Base-by-base conservation (phyloP, 2,113 vertebrate species). In the Jaculus jaculus region DNA sequence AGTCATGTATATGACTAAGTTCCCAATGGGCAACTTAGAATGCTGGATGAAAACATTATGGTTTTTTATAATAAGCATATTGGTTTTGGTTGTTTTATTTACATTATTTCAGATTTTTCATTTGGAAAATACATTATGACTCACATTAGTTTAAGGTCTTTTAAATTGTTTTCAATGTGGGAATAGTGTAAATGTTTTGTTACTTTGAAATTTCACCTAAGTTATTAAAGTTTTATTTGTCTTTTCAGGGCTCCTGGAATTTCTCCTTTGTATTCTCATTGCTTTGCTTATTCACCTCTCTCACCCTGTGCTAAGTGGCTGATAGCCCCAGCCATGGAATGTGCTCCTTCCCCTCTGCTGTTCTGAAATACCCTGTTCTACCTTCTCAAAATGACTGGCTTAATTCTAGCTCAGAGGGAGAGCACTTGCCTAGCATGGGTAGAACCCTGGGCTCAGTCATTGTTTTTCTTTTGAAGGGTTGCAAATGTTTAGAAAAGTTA, bases 121-220 rank as follows among this genome's bases (percentile, higher is more conserved):
- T 11, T 72, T 90, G 68, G 68, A 17, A 83, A 39, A 75, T 75
- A 68, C 78, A 51, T 51, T 87, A 84, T 75, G 51, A 4, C 11
- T 94, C n/a, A 80, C 16, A 66, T 58, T 84, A 47, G 90, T 34
- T 84, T 66, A 91, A 79, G 30, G 42, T 73, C 28, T 80, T 87
- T 69, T 71, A 26, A 58, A 15, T 1, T 65, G 26, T 63, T 88
- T 88, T 65, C 21, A 61, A 68, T 92, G 5, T 83, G 10, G 3
- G 63, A 63, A 71, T 84, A 73, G 28, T 85, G 37, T 81, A 42
- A 74, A 89, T 6, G 16, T 73, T 23, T 20, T 84, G 51, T 80
- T 60, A 58, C 61, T 81, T 95, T 92, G 39, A 90, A 87, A 58
- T 87, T 47, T 87, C 94, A 61, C 39, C n/a, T 87, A 32, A 69